Conservation (phyloP, 2,113 vertebrate genomes). For the Cairina moschata region DNA sequence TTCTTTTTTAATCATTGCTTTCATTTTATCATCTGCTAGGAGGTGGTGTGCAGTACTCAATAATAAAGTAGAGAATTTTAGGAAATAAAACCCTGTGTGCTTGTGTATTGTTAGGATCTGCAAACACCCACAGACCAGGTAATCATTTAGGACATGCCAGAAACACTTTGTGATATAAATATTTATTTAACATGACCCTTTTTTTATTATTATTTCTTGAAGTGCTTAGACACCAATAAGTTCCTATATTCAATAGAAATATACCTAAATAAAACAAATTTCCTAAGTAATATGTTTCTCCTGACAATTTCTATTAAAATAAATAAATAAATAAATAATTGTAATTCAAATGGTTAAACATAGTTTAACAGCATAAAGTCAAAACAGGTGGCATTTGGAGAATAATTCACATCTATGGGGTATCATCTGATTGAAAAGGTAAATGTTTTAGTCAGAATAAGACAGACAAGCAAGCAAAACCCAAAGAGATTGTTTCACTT, state of each 20-base stretch:
- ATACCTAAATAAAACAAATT: background rate
- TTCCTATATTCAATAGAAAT: background rate
- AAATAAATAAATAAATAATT: background rate
- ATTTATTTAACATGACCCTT: background rate
- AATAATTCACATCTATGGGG: background rate
- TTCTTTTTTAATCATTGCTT: too few relatives aligned
- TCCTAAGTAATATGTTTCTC: background rate
- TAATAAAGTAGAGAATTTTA: background rate
- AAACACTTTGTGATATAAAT: fast-evolving
- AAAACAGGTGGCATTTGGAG: background rate
- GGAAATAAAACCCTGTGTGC: background rate
- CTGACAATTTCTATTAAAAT: background rate
- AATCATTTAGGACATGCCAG: background rate
- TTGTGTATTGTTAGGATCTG: background rate
- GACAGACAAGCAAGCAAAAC: background rate
- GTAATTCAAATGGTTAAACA: fast-evolving
- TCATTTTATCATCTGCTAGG: background rate
- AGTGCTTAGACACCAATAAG: background rate
- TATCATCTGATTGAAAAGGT: background rate
- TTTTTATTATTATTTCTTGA: background rate
- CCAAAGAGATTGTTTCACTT: background rate
- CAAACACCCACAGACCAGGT: background rate
- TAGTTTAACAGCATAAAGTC: background rate
- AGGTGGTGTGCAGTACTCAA: background rate
- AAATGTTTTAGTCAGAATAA: background rate